Conservation (phyloP, 2,113 vertebrate species). For the Nothoprocta pentlandii region DNA sequence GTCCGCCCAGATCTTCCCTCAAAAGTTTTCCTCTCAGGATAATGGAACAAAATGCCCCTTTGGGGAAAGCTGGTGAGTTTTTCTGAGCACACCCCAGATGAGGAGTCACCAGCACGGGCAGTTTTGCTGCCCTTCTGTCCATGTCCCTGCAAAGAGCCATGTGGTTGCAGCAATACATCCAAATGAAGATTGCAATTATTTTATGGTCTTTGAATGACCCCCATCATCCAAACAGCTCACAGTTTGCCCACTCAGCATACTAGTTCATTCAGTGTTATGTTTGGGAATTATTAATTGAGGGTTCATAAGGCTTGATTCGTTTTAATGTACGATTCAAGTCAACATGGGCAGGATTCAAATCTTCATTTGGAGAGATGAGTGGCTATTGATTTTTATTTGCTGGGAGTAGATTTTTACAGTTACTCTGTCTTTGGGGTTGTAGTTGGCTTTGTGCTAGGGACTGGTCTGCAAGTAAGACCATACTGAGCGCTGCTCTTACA, state of each 20-base stretch:
- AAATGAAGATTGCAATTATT: not conserved
- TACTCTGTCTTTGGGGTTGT: not conserved
- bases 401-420: not conserved
- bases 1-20: not conserved
- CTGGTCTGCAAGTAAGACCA: not conserved
- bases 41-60: not conserved
- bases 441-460: not conserved
- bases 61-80: not conserved
- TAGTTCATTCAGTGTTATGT: not conserved
- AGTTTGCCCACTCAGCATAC: constrained; percentile 14
- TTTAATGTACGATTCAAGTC: not conserved
- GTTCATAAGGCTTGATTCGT: not conserved
- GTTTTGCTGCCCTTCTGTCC: not conserved
- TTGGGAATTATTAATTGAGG: constrained; percentile 52
- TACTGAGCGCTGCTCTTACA: not conserved
- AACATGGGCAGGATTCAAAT: constrained; percentile 14
- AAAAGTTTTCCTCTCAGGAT: not conserved
- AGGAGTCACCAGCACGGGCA: not conserved
- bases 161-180: not conserved
- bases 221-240: constrained; percentile 12
- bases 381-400: not conserved
- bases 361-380: not conserved
- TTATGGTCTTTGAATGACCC: not conserved
- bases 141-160: not conserved
- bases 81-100: not conserved